Base-by-base conservation (phyloP, 2,888 invertebrate genomes). In the Monochamus alternatus region DNA sequence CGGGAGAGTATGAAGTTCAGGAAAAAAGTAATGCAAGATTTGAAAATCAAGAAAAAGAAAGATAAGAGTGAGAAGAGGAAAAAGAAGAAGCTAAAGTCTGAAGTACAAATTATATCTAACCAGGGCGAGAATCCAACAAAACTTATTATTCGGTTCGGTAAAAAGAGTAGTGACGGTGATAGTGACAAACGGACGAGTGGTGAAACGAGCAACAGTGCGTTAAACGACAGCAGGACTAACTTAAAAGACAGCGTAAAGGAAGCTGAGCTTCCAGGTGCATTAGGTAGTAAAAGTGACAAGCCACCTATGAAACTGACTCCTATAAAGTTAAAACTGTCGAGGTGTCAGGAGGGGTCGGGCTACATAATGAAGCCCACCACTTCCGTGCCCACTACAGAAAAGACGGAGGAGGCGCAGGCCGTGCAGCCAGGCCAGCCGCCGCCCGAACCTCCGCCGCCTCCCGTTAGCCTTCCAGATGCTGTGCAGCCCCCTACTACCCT, bases 1-100 rank as follows among this genome's bases (percentile, higher is more conserved):
- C 92, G 96, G 2, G 95, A 96, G 84, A 95, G 95, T 83, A 96
- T 97, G 96, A 96, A 96, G 86, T 97, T 92, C 88, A 91, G 97
- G 14, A 93, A 94, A 79, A 93, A 92, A 91, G 94, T 97, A 3
- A 95, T 96, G 95, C 95, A 95, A 4, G 94, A 94, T 85, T 96
- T 96, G 85, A 94, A 94, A 76, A 93, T 93, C 82, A 92, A 92
- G 80, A 94, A 94, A 81, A 90, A 91, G 80, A 82, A 83, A 66
- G 89, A 89, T 73, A 86, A 85, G 89, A 92, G 90, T 89, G 91
- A 89, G 88, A 91, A 90, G 84, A 90, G 89, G 79, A 91, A 90
- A 82, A 91, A 90, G 84, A 92, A 90, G 90, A 92, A 90, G 78
- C 88, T 89, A 85, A 89, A 84, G 87, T 89, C 86, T 85, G 89